These are phyloP conservation scores for Hycleus cichorii DNA, from an alignment of 1,140 invertebrate species.

Conservation along the genomic window DNA sequence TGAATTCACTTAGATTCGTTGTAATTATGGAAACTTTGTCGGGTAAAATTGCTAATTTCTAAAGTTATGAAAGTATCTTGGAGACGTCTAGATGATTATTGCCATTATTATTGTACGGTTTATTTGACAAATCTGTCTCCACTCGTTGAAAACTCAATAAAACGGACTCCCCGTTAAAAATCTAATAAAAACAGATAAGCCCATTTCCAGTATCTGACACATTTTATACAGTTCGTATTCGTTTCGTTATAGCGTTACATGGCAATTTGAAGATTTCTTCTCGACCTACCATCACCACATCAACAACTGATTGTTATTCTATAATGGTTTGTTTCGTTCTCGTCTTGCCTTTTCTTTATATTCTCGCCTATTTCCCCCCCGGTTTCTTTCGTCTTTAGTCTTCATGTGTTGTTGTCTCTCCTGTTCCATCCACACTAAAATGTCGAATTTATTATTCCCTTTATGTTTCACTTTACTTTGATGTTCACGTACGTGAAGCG, in stretches of 20 bases:
- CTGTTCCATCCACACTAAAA: neutral
- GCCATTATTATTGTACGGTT: too few species aligned
- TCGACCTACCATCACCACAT: too few species aligned
- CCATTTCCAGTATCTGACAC: constrained; percentile 24
- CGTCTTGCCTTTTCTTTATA: constrained; percentile 22
- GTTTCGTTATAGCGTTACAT: constrained; percentile 23
- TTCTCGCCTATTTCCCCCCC: neutral
- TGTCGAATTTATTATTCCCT: constrained; percentile 30
- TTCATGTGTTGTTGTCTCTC: too few species aligned
- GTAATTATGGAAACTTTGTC: too few species aligned
- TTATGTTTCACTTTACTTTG: constrained; percentile 28
- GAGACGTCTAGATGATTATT: too few species aligned
- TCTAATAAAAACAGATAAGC: constrained; percentile 29
- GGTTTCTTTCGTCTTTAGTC: too few species aligned
- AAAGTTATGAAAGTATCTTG: too few species aligned
- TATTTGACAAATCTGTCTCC: too few species aligned
- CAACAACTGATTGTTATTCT: constrained; percentile 27
- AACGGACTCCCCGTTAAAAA: neutral
- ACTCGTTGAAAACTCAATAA: too few species aligned
- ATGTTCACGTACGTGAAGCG: constrained; percentile 15
- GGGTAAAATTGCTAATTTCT: too few species aligned
- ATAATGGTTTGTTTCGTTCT: constrained; percentile 21
- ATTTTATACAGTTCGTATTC: constrained; percentile 25
- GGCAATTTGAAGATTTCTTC: constrained; percentile 22
- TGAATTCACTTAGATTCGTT: too few species aligned